Base-by-base conservation (phyloP, 2,113 vertebrate species). In the Haplochromis burtoni region DNA sequence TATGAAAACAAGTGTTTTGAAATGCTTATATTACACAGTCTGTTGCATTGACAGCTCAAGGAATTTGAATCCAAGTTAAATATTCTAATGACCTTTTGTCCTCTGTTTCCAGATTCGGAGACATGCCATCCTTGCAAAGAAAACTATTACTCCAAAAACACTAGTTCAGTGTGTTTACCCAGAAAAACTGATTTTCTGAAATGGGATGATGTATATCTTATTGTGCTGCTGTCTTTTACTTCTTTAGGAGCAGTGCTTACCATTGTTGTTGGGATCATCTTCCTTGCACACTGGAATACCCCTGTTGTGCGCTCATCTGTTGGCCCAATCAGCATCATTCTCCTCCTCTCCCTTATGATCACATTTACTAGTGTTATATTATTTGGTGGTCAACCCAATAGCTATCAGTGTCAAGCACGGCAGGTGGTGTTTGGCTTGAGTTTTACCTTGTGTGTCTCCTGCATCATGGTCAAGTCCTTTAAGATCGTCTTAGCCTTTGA, bases 261-360 rank as follows among this genome's bases (percentile, higher is more conserved):
- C 80, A 81, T 97, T 86, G 89, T 88, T 5, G 90, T 97, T 82
- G 93, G 93, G 38, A 57, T 97, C 68, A 95, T 97, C 88, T 97
- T 97, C 89, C 88, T 97, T 7, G 96, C 93, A 87, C 93, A 95
- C 55, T 87, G 96, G 91, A 90, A 94, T 55, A 98, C 97, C 0
- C 97, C 97, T 0, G 90, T 97, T 0, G 97, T 97, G 21, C 97
- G 96, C 24, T 96, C 97, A 0, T 97, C 96, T 0, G 96, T 97
- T 3, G 96, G 97, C 21, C 91, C 66, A 2, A 81, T 98, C 66
- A 95, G 95, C 88, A 95, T 97, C 1, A n/a, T 97, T 33, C 97
- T 97, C 26, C 96, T 98, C 21, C 31, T 97, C 0, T 97, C 97
- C 57, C 97, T 98, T 33, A 88, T 97, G 33, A 84, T 96, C 63